These are phyloP conservation scores for Sebastes steindachneri DNA, from an alignment of 2,797 vertebrate species.

Conservation along the genomic window DNA sequence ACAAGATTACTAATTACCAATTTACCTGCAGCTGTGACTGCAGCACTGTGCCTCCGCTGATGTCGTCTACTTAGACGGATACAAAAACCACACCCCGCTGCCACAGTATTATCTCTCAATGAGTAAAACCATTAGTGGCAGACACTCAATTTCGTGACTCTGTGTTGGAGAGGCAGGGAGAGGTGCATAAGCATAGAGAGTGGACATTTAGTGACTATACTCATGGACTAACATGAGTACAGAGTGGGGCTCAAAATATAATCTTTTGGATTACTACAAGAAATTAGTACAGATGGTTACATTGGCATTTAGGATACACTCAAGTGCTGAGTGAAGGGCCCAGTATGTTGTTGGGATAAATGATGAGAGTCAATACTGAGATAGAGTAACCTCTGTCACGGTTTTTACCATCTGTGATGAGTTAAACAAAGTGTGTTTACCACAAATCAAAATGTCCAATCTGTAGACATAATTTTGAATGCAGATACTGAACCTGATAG, in stretches of 20 bases:
- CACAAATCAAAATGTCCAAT: slow-evolving; percentile 14
- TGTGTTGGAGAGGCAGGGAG: not conserved
- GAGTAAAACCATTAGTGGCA: slow-evolving; percentile 51
- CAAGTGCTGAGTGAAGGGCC: slow-evolving; percentile 15
- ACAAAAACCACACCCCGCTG: slow-evolving; percentile 43
- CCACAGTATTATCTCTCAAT: slow-evolving; percentile 53
- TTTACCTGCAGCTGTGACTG: slow-evolving; percentile 72
- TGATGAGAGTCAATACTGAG: slow-evolving; percentile 12
- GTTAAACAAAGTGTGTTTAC: not conserved
- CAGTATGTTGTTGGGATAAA: slow-evolving; percentile 24
- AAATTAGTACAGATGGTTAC: slow-evolving; percentile 38
- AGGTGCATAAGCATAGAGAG: not conserved
- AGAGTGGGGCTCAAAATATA: slow-evolving; percentile 6
- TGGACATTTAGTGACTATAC: not conserved
- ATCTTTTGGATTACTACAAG: slow-evolving; percentile 13
- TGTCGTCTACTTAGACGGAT: slow-evolving; percentile 37
- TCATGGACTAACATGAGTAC: not conserved
- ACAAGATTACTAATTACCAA: slow-evolving; percentile 76
- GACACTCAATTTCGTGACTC: slow-evolving; percentile 11
- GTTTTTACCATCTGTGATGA: not conserved
- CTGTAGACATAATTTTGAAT: not conserved
- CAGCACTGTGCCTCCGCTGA: slow-evolving; percentile 41
- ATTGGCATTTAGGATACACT: slow-evolving; percentile 23
- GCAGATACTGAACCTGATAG: not conserved
- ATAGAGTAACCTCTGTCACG: not conserved